Conservation (phyloP, 2,113 vertebrate species). For the Labeo catla region DNA sequence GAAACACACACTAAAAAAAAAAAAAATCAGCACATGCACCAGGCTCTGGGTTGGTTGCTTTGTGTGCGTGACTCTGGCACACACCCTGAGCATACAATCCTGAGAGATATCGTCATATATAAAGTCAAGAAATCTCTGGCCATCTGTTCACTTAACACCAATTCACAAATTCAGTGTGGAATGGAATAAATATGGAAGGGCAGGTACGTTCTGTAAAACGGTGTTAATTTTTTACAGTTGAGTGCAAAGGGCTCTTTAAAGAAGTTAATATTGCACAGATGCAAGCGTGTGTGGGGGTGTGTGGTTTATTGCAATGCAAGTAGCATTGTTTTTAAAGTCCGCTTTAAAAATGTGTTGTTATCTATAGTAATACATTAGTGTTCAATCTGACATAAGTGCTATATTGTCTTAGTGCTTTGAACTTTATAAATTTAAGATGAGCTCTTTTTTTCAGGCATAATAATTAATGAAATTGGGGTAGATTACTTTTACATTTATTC, state of each 20-base stretch:
- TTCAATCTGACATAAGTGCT: background rate
- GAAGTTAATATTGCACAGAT: background rate
- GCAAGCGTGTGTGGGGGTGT: background rate
- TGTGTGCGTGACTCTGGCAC: background rate
- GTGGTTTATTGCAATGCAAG: background rate
- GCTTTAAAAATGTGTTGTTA: background rate
- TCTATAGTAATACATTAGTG: background rate
- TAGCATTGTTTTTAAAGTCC: background rate
- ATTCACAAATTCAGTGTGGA: background rate
- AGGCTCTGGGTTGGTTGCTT: background rate
- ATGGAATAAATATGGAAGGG: background rate
- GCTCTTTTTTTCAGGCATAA: background rate
- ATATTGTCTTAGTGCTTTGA: background rate
- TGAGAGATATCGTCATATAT: background rate
- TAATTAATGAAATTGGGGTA: background rate
- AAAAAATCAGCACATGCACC: background rate
- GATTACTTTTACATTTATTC: too few relatives aligned
- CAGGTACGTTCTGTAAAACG: background rate
- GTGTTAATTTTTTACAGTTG: background rate
- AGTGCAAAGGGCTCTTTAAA: background rate
- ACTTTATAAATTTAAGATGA: background rate
- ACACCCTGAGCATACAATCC: slow-evolving; percentile 18
- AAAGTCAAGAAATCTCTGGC: background rate
- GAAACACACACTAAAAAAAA: background rate
- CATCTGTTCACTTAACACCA: background rate